These are phyloP conservation scores for Oncorhynchus kisutch DNA, from an alignment of 2,113 vertebrate species.

Conservation along the genomic window DNA sequence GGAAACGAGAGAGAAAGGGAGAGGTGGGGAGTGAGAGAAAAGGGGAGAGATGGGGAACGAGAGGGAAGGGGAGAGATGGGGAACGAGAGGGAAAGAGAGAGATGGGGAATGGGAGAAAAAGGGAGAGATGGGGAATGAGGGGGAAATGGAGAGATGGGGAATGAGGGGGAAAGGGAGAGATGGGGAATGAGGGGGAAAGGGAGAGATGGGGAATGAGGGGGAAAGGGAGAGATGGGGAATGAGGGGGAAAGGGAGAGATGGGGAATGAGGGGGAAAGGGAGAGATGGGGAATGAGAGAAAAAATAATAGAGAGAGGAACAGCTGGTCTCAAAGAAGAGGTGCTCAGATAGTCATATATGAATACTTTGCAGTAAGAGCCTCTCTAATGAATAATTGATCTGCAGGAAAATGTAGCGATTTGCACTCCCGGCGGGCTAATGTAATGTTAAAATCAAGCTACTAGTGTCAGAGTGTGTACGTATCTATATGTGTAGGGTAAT, in stretches of 20 bases:
- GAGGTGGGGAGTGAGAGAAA: not conserved
- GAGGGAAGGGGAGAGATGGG: no score
- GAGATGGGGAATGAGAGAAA: slow-evolving; percentile 1
- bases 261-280: not conserved
- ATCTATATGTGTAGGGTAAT: not conserved
- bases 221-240: not conserved
- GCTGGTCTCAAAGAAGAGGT: slow-evolving; percentile 13
- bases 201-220: not conserved
- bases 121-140: slow-evolving; percentile 15
- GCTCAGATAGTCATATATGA: slow-evolving; percentile 61
- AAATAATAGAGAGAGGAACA: not conserved
- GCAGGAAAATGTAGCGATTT: slow-evolving; percentile 53
- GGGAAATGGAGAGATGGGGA: no score
- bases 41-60: not conserved
- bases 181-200: not conserved
- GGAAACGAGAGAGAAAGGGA: not conserved
- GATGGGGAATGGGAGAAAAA: not conserved
- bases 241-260: not conserved
- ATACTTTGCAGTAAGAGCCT: slow-evolving; percentile 63
- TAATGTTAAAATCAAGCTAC: slow-evolving; percentile 38
- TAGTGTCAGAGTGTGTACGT: not conserved
- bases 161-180: slow-evolving; percentile 17
- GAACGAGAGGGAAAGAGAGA: no score
- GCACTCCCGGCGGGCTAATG: slow-evolving; percentile 44
- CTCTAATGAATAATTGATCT: slow-evolving; percentile 65